phyloP scores from a whole-genome alignment of 2,797 vertebrate species.

The Mormyrops attenuatus region DNA sequence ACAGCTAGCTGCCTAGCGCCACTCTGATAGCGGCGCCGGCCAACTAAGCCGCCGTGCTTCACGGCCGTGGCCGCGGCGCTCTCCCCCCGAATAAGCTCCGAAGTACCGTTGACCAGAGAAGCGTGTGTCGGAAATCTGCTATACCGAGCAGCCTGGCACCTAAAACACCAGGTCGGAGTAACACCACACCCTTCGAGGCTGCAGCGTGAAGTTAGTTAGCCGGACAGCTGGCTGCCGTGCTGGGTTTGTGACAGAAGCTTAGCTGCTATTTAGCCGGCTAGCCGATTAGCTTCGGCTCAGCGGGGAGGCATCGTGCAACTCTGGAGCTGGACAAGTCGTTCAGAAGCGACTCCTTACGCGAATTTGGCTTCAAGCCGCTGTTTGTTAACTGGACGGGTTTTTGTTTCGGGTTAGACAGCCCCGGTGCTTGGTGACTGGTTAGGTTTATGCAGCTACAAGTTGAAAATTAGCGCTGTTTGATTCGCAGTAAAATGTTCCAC shows the following conservation, averaged over 20 bases:
- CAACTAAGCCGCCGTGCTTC: background rate
- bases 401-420: background rate
- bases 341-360: background rate
- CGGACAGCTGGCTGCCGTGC: background rate
- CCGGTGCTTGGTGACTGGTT: background rate
- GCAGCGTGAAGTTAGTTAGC: background rate
- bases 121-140: background rate
- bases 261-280: slow-evolving; percentile 10
- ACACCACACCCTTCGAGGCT: background rate
- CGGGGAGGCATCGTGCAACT: background rate
- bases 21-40: background rate
- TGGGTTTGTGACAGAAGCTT: background rate
- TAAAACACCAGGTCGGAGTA: background rate
- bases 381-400: background rate
- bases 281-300: background rate
- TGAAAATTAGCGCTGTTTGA: background rate
- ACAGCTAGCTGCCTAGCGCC: background rate
- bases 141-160: no score
- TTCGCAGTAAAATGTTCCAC: background rate
- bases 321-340: background rate
- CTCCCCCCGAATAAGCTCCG: background rate
- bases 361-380: background rate
- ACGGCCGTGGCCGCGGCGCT: background rate
- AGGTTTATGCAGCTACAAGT: background rate
- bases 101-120: background rate